Evolutionary conservation across 92 coral and sea anemone genomes (phyloP), one percentile per base, ranked within the genome.

Genomic region (Epizoanthus ramosus): DNA sequence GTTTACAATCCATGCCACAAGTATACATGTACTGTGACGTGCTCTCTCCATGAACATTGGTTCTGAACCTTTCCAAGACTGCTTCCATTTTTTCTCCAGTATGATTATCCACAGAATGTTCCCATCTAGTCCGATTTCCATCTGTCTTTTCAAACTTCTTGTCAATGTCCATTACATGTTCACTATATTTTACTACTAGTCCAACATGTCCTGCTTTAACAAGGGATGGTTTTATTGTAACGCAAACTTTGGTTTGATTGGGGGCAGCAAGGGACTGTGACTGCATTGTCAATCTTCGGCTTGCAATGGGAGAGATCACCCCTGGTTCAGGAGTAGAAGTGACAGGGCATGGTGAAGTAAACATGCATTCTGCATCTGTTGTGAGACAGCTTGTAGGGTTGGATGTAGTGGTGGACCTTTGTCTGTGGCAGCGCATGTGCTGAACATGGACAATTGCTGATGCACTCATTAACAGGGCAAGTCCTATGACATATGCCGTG

Each of bases 401-500:
- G 41, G 28, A 21, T 16, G 72, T 33, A 33, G 72, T 0, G 45
- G 13, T 67, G 9, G 50, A 1, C 1, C 72, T 4, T 67, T 67
- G 50, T 31, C 8, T 33, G 5, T 17, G 72, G 50, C 72, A 67
- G 16, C 72, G 50, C 12, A n/a, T 67, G 12, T 33, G 43, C 45
- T 67, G 72, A 33, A 33, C 5, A 19, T 33, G 72, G n/a, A 25
- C 72, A 67, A 43, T 41, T 5, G 47, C 23, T 2, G 72, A 33
- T 41, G 41, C 47, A 15, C 72, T 67, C 17, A 39, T 15, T 8
- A 91, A 84, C 33, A 92, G 45, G 19, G 95, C 84, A 19, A 92
- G 59, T 68, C 95, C 89, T 6, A 89, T 64, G 54, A 92, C 15
- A 17, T 92, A 92, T 4, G 93, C 91, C 61, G 85, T 43, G 57